Evolutionary conservation across 2,888 invertebrate genomes (phyloP), one percentile per base, ranked within the genome.

Genomic region (Cryptocephalus primarius): DNA sequence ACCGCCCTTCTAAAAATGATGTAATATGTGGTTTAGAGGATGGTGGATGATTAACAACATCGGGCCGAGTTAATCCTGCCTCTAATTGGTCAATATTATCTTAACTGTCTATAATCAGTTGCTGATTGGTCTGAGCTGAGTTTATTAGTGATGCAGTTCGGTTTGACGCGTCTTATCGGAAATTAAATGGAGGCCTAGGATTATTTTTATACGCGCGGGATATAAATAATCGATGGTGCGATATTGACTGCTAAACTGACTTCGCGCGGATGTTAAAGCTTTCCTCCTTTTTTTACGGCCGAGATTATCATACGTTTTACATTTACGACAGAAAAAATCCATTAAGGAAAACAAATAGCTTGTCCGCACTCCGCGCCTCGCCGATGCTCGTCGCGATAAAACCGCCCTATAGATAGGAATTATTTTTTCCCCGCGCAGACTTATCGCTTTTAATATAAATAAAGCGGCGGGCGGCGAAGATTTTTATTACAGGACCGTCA

Each of bases 281-380:
- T 50, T 51, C 49, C 22, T 22, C 22, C 22, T 22, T 22, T 22
- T 22, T 22, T 22, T 52, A 53, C 52, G 45, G 49, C 33, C 40
- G 33, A 51, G 58, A 60, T 59, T 60, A 60, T 51, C 60, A 58
- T 58, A 57, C 55, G 57, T 55, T 59, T 57, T 57, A 53, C 58
- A 56, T 58, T 57, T 56, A 55, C 58, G 52, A 58, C 55, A 55
- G 50, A 57, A 59, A 60, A 56, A 60, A 59, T 59, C 58, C 58
- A 60, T 60, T 60, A 59, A 54, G 55, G 53, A 48, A 57, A 57
- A 59, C 60, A 60, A 58, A 59, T 55, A 55, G 57, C 58, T 52
- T 55, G 53, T 57, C 50, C 48, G 48, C 50, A 50, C 53, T 55
- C 22, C 55, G 48, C 54, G 53, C 53, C 56, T 48, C 48, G 51